These are phyloP conservation scores for Poecilus cupreus DNA, from an alignment of 2,888 invertebrate species.

Conservation along the genomic window DNA sequence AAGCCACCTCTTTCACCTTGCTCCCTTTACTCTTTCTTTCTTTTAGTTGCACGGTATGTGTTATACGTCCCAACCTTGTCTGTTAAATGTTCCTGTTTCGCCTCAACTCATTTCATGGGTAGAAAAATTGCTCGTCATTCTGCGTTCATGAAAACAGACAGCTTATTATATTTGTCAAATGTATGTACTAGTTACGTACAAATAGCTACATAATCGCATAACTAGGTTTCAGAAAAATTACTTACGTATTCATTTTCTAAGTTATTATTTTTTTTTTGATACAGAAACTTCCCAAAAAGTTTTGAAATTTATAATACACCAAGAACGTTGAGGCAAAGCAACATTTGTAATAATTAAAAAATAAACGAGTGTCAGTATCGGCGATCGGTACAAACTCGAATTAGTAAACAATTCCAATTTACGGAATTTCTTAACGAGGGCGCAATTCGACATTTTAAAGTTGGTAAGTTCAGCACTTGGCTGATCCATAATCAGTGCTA, in stretches of 20 bases:
- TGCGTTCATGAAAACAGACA: slow-evolving; percentile 34
- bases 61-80: not conserved
- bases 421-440: slow-evolving; percentile 34
- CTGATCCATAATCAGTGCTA: slow-evolving; percentile 49
- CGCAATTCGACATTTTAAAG: slow-evolving; percentile 50
- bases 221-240: too few relatives aligned
- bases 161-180: slow-evolving; percentile 20
- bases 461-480: slow-evolving; percentile 34
- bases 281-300: too few relatives aligned
- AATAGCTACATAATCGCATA: slow-evolving; percentile 4
- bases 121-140: slow-evolving; percentile 33
- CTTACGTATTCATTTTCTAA: too few relatives aligned
- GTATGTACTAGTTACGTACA: not conserved
- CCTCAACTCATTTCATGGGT: not conserved
- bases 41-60: not conserved
- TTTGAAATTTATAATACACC: too few relatives aligned
- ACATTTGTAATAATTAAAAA: too few relatives aligned
- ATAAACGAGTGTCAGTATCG: too few relatives aligned
- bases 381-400: too few relatives aligned
- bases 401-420: slow-evolving; percentile 48
- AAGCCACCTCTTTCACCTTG: slow-evolving; percentile 20
- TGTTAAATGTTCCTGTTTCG: not conserved
- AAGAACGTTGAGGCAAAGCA: too few relatives aligned
- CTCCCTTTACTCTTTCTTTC: not conserved
- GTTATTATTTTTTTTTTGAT: too few relatives aligned